Evolutionary conservation across 1,140 invertebrate genomes (phyloP), one percentile per base, ranked within the genome.

Genomic region (Philotrypesis tridentata): DNA sequence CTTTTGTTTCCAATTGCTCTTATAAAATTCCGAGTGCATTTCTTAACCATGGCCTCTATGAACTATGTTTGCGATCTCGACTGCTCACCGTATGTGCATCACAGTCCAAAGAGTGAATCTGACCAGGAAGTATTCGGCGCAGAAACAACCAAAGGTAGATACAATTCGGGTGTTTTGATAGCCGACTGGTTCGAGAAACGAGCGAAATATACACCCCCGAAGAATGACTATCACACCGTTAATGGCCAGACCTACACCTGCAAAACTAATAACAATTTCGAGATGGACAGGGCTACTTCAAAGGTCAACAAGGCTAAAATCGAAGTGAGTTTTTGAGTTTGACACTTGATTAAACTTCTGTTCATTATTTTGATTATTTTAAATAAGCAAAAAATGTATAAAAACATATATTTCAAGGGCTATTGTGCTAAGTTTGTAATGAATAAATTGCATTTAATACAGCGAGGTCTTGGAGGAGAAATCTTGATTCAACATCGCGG

Each of bases 101-200:
- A 72, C 29, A 25, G 21, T 72, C 14, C 6, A 2, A 23, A 23
- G 8, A 17, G 17, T 25, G 25, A 65, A 23, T 12, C 8, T 65
- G 12, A 5, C 17, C 23, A 65, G 63, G 27, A 21, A 68, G 31
- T 21, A 31, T 31, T 40, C 25, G 11, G 43, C n/a, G 37, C 37
- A 4, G 37, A n/a, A 29, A 7, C 72, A 73, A 21, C 68, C 79
- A 77, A 84, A 11, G 21, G 74, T 9, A 61, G 74, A 9, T 84
- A 81, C 40, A 65, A 48, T 0, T 2, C 68, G 1, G 23, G n/a
- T 1, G 79, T 80, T 0, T 68, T 81, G 0, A 75, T 81, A 0
- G 75, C 79, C 6, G 65, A 80, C 17, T 84, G 82, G 82, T 83
- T 70, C n/a, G 27, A 83, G 7, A 17, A 23, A 12, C 65, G 78